Conservation (phyloP, 2,888 invertebrate species). For the Plemyria rubiginata region DNA sequence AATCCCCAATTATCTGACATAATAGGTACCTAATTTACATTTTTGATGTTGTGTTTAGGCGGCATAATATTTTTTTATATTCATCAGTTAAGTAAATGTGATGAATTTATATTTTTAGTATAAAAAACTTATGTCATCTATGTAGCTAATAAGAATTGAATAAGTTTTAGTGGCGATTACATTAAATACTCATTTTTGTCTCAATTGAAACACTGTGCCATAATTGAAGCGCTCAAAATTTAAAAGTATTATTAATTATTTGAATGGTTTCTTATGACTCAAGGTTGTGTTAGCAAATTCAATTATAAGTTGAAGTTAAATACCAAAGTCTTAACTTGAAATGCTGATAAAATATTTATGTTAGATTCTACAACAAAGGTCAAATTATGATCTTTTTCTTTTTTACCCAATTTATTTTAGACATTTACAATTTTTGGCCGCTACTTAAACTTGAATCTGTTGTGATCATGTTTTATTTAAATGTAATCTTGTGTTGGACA, state of each 20-base stretch:
- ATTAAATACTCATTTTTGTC: slow-evolving; percentile 32
- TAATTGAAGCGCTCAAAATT: slow-evolving; percentile 3
- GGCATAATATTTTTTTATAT: slow-evolving; percentile 23
- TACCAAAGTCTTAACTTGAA: neutral
- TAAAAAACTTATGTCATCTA: neutral
- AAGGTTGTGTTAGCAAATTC: slow-evolving; percentile 19
- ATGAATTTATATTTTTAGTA: slow-evolving; percentile 26
- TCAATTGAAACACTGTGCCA: slow-evolving; percentile 37
- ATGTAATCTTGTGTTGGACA: slow-evolving; percentile 5
- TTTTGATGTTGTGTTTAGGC: slow-evolving; percentile 19
- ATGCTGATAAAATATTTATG: neutral
- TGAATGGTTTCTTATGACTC: slow-evolving; percentile 6
- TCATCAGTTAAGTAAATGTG: slow-evolving; percentile 23
- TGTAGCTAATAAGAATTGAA: slow-evolving; percentile 11
- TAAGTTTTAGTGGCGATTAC: slow-evolving; percentile 7
- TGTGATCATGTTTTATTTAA: slow-evolving; percentile 6
- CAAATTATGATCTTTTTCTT: neutral
- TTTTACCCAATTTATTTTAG: neutral
- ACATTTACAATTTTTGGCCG: slow-evolving; percentile 13
- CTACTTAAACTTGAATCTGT: slow-evolving; percentile 16
- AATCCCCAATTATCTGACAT: slow-evolving; percentile 4
- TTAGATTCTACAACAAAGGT: neutral
- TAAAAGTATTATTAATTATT: slow-evolving; percentile 1
- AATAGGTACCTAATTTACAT: slow-evolving; percentile 1
- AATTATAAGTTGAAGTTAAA: slow-evolving; percentile 8